phyloP scores from a whole-genome alignment of 2,113 vertebrate genomes.

The Rhipidura dahli region DNA sequence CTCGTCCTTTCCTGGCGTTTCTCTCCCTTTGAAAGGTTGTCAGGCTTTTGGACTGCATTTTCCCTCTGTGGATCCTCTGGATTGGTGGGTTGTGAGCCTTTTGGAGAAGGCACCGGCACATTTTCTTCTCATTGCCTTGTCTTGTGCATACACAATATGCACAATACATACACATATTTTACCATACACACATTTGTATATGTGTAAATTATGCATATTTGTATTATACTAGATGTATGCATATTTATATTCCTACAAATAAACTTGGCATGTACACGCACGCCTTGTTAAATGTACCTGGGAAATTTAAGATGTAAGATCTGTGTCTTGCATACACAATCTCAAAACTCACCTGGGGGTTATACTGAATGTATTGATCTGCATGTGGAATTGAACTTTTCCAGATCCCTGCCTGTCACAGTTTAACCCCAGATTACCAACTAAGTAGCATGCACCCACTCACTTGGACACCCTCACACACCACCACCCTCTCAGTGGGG shows the following conservation, averaged over 20 bases:
- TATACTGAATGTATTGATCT: neutral
- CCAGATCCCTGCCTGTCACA: neutral
- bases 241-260: neutral
- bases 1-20: rapidly evolving
- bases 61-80: too few relatives aligned
- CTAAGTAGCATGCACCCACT: neutral
- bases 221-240: rapidly evolving
- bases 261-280: rapidly evolving
- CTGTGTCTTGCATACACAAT: neutral
- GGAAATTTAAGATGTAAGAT: neutral
- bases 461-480: neutral
- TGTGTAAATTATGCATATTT: neutral
- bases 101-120: rapidly evolving
- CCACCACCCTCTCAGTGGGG: too few relatives aligned
- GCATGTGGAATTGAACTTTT: neutral
- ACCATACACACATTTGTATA: rapidly evolving
- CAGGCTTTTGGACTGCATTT: rapidly evolving
- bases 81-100: neutral
- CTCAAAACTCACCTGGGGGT: neutral
- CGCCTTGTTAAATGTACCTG: neutral
- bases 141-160: too few relatives aligned
- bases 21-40: neutral
- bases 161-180: neutral
- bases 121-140: neutral
- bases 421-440: neutral